Evolutionary conservation across 1,140 invertebrate species (phyloP).

Genomic region (Pogonomyrmex barbatus): DNA sequence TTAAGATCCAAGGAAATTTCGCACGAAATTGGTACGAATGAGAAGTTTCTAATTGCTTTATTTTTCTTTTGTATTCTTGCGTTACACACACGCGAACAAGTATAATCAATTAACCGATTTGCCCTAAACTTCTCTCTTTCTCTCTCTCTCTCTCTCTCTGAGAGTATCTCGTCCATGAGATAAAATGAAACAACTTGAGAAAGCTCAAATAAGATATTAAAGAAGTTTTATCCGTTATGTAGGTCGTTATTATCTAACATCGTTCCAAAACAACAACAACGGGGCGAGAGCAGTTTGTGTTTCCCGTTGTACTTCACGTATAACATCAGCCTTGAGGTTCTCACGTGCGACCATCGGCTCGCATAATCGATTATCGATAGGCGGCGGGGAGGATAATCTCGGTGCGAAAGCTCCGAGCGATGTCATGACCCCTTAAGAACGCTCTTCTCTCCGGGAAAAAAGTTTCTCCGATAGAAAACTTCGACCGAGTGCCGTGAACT

Average conservation of each 20-base stretch:
- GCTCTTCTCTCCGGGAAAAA: conserved; percentile 46
- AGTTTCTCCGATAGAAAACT: conserved; percentile 68
- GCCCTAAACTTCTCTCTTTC: background rate
- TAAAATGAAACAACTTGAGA: conserved; percentile 1
- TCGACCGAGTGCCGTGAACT: conserved; percentile 56
- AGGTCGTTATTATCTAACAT: conserved; percentile 46
- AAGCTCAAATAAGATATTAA: conserved; percentile 11
- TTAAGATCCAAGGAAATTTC: background rate
- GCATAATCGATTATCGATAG: conserved; percentile 67
- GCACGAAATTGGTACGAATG: background rate
- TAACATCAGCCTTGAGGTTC: conserved; percentile 62
- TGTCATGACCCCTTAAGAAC: conserved; percentile 60
- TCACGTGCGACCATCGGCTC: conserved; percentile 48
- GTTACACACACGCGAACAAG: background rate
- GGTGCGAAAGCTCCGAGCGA: conserved; percentile 55
- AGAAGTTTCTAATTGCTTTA: background rate
- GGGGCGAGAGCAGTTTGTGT: conserved; percentile 29
- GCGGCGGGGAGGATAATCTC: conserved; percentile 56
- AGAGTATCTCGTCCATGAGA: background rate
- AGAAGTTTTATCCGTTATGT: conserved; percentile 34
- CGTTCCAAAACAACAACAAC: conserved; percentile 45
- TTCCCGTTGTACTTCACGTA: conserved; percentile 58
- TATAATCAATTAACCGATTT: background rate
- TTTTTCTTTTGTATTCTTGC: background rate
- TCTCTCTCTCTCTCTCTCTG: background rate